These are phyloP conservation scores for Perizoma affinitatum DNA, from an alignment of 2,888 invertebrate species.

Conservation along the genomic window DNA sequence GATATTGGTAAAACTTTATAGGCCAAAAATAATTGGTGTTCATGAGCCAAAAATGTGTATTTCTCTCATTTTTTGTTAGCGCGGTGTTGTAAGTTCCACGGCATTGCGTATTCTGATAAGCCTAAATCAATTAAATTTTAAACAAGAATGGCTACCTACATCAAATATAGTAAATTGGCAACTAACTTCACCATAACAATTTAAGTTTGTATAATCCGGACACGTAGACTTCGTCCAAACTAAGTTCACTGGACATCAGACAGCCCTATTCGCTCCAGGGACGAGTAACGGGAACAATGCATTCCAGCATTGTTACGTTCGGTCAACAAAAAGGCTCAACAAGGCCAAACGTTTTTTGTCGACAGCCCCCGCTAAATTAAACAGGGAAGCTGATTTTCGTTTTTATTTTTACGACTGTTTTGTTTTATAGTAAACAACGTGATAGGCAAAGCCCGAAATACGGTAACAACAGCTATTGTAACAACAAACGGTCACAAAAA, in stretches of 20 bases:
- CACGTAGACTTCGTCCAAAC: neutral
- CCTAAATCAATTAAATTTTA: no score
- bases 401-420: constrained; percentile 59
- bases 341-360: constrained; percentile 74
- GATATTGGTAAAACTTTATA: no score
- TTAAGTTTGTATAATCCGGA: no score
- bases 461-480: constrained; percentile 44
- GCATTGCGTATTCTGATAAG: no score
- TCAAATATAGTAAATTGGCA: no score
- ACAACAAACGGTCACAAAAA: constrained; percentile 39
- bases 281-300: constrained; percentile 76
- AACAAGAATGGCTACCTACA: no score
- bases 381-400: constrained; percentile 77
- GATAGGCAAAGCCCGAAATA: constrained; percentile 50
- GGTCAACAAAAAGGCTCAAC: constrained; percentile 75
- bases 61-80: no score
- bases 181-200: no score
- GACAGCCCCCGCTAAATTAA: constrained; percentile 79
- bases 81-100: no score
- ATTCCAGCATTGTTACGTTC: constrained; percentile 74
- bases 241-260: constrained; percentile 48
- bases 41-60: no score
- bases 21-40: no score
- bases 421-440: constrained; percentile 59
- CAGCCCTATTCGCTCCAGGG: constrained; percentile 46